Conservation (phyloP, 1,140 invertebrate genomes). For the Trigoniulus corallinus region DNA sequence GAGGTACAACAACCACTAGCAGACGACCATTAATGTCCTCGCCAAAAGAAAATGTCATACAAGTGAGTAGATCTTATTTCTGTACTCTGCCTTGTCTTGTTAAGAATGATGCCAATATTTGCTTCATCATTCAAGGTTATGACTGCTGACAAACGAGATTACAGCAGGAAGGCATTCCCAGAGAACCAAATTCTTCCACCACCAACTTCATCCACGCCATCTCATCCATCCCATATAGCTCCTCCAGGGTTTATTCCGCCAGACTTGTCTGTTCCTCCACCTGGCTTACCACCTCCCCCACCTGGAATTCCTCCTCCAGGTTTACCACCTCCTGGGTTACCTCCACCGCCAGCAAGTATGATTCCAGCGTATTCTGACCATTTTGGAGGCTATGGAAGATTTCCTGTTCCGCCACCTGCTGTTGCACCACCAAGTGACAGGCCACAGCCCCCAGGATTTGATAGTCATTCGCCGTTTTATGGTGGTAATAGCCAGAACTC, state of each 20-base stretch:
- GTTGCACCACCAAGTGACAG: neutral
- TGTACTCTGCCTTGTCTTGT: slow-evolving; percentile 7
- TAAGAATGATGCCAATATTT: neutral
- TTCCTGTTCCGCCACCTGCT: slow-evolving; percentile 5
- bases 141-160: slow-evolving; percentile 69
- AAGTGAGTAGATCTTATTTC: slow-evolving; percentile 30
- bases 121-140: slow-evolving; percentile 38
- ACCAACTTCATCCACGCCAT: too few species aligned
- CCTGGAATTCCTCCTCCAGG: slow-evolving; percentile 28
- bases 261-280: slow-evolving; percentile 45
- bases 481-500: slow-evolving; percentile 38
- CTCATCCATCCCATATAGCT: slow-evolving; percentile 13
- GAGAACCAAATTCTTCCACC: slow-evolving; percentile 11
- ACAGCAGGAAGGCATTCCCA: slow-evolving; percentile 39
- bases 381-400: slow-evolving; percentile 3
- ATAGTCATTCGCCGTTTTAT: slow-evolving; percentile 1
- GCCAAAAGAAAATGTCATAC: slow-evolving; percentile 62
- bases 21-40: slow-evolving; percentile 31
- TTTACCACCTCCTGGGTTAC: slow-evolving; percentile 27
- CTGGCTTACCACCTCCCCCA: slow-evolving; percentile 27
- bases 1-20: slow-evolving; percentile 30
- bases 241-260: slow-evolving; percentile 33
- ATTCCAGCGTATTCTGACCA: slow-evolving; percentile 21
- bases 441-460: slow-evolving; percentile 4
- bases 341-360: slow-evolving; percentile 23